Base-by-base conservation (phyloP, 2,113 vertebrate species). In the Sphyrna mokarran region DNA sequence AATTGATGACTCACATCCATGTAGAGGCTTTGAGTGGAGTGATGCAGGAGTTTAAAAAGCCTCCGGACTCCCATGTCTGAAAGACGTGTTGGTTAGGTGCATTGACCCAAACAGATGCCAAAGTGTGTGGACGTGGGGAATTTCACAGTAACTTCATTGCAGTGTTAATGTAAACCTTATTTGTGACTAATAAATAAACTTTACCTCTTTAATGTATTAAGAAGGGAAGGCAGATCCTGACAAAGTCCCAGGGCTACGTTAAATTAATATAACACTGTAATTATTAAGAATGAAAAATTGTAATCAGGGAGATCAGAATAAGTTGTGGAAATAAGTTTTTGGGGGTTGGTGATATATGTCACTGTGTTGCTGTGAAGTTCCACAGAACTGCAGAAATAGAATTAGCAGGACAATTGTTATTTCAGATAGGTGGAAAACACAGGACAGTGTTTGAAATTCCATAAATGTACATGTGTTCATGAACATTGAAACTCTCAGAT, bases 401-500 rank as follows among this genome's bases (percentile, higher is more conserved):
- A 68, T 72, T 43, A 43, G 18, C 61, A 93, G 63, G 33, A 9
- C 14, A 16, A 8, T 68, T 93, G 61, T 68, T 76, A 95, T 54
- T 43, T 22, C 68, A 76, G 94, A 16, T 23, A 33, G 5, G 40
- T 6, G 61, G 61, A 76, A 72, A 72, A 22, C 72, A 33, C 68
- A 33, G 69, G 40, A 1, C 43, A 6, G 22, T 6, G 40, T 72
- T 93, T 1, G 8, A 20, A 37, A n/a, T 48, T 70, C 93, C 93
- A 95, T 95, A 95, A 72, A 72, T 76, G 94, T 95, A 54, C 68
- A 95, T 76, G 40, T 72, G 40, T 54, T 76, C 68, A 72, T 26
- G 69, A 48, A 48, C 40, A 6, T 1, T 18, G 13, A 54, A 76
- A 23, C 54, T 61, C 86, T 89, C 29, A 0, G 2, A 40, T 14